Evolutionary conservation across 2,888 invertebrate genomes (phyloP).

Genomic region (Drosophila nigritarsus): DNA sequence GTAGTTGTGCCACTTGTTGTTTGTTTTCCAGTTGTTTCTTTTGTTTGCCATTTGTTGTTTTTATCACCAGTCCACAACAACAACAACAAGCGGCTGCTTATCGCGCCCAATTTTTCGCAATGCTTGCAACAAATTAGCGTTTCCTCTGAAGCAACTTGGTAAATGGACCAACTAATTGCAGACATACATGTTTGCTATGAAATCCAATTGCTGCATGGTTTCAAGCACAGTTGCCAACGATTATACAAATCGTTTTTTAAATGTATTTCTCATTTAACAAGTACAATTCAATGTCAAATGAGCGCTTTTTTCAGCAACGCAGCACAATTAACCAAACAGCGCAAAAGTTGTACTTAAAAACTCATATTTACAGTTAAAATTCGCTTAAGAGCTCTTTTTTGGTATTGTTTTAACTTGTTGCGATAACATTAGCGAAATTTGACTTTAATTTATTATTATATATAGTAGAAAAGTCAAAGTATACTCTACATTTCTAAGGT

Average conservation of each 20-base stretch:
- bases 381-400: neutral
- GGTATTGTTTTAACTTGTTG: neutral
- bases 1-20: slow-evolving; percentile 65
- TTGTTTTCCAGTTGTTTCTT: slow-evolving; percentile 45
- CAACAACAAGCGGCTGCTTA: slow-evolving; percentile 42
- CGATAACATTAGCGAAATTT: neutral
- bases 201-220: slow-evolving; percentile 16
- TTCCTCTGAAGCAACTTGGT: slow-evolving; percentile 62
- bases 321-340: neutral
- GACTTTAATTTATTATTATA: neutral
- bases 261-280: neutral
- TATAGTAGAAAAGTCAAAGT: neutral
- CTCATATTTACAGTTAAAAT: neutral
- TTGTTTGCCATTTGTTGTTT: slow-evolving; percentile 35
- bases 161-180: slow-evolving; percentile 43
- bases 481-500: neutral
- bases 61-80: slow-evolving; percentile 51
- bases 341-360: neutral
- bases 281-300: slow-evolving; percentile 12
- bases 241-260: slow-evolving; percentile 2
- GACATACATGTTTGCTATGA: slow-evolving; percentile 17
- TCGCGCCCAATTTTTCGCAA: slow-evolving; percentile 71
- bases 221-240: slow-evolving; percentile 5
- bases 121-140: slow-evolving; percentile 69
- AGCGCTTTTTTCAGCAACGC: neutral